These are phyloP conservation scores for Elymnias hypermnestra DNA, from an alignment of 1,140 invertebrate species.

Conservation along the genomic window DNA sequence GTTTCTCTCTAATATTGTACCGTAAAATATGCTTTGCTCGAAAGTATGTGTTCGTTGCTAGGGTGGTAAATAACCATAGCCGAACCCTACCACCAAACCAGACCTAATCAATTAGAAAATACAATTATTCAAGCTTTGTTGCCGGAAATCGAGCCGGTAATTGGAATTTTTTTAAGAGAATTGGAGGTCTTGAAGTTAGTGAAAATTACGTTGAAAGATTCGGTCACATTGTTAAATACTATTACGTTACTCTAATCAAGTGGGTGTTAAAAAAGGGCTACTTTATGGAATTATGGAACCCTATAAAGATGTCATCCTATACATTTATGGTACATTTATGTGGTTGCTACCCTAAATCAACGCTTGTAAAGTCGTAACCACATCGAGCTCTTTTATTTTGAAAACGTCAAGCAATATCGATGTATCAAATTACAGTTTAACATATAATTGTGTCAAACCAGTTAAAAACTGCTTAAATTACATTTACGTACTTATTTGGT, in stretches of 20 bases:
- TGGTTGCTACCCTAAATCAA: conserved; percentile 17
- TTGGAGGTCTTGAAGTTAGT: too few relatives aligned
- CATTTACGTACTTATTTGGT: conserved; percentile 2
- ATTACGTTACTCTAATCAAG: too few relatives aligned
- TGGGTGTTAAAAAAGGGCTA: neutral
- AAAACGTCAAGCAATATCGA: neutral
- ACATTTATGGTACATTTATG: conserved; percentile 6
- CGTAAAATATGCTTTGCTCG: too few relatives aligned
- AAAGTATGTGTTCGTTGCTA: too few relatives aligned
- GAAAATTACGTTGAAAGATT: too few relatives aligned
- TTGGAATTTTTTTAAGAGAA: too few relatives aligned
- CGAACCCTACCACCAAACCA: too few relatives aligned
- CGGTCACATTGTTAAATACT: conserved; percentile 1
- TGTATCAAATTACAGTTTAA: conserved; percentile 11
- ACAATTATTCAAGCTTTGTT: too few relatives aligned
- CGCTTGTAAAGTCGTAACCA: conserved; percentile 9
- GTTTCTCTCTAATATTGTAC: too few relatives aligned
- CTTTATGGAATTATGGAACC: conserved; percentile 6
- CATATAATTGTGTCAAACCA: conserved; percentile 9
- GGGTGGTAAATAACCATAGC: too few relatives aligned
- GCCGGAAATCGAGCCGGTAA: too few relatives aligned
- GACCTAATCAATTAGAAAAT: too few relatives aligned
- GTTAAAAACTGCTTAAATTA: conserved; percentile 13
- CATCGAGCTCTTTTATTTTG: conserved; percentile 12
- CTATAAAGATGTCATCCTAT: conserved; percentile 13